A percentile compares a stretch with the other conserved stretches of the same genome.
These are phyloP conservation scores for Anarrhichthys ocellatus DNA, from an alignment of 2,113 vertebrate genomes.

Conservation along the genomic window DNA sequence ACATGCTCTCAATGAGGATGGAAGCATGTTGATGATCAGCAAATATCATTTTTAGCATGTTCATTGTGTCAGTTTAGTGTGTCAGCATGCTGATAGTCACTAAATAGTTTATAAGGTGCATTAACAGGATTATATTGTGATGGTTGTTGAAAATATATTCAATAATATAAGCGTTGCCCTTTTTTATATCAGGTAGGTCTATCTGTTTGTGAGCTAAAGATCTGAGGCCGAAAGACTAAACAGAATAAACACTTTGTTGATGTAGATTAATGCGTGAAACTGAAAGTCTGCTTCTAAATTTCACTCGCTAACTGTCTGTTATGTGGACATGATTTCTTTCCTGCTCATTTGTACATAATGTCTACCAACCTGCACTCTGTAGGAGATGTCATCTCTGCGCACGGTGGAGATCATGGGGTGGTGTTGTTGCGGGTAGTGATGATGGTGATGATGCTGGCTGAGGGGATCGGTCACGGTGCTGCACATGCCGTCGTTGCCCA, in stretches of 20 bases:
- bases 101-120: neutral
- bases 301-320: neutral
- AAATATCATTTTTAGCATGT: neutral
- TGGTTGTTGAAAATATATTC: neutral
- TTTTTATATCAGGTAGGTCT: too few relatives aligned
- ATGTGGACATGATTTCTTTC: neutral
- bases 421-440: constrained; percentile 86
- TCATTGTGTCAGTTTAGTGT: neutral
- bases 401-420: constrained; percentile 81
- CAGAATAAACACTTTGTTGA: constrained; percentile 10
- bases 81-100: neutral
- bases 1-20: neutral
- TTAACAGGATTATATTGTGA: neutral
- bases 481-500: constrained; percentile 88
- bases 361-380: constrained; percentile 93
- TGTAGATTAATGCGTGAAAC: neutral
- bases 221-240: neutral
- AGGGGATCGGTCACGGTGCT: constrained; percentile 81
- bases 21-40: neutral
- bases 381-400: constrained; percentile 95
- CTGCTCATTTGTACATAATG: neutral
- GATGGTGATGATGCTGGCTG: constrained; percentile 75
- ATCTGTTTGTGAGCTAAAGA: neutral
- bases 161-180: too few relatives aligned
- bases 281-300: neutral